phyloP scores from a whole-genome alignment of 2,113 vertebrate genomes.

The Tetraodon nigroviridis region DNA sequence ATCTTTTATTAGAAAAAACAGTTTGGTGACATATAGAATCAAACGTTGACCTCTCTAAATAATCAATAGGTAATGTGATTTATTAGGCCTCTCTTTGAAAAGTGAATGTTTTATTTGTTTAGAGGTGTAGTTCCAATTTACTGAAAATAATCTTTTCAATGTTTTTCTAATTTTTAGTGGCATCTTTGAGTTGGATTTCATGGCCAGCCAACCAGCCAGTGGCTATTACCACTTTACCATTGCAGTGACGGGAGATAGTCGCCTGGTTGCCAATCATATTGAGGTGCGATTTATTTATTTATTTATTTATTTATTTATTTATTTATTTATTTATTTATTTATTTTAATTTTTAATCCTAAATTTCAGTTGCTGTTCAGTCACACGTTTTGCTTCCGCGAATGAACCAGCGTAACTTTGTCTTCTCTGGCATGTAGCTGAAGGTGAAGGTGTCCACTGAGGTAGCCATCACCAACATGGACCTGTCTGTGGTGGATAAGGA shows the following conservation, averaged over 20 bases:
- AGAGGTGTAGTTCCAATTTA: not conserved
- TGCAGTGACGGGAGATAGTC: constrained; percentile 82
- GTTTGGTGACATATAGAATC: too few species aligned
- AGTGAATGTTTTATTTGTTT: too few species aligned
- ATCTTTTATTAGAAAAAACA: too few species aligned
- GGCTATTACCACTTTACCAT: constrained; percentile 95
- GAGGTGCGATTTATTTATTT: constrained; percentile 84
- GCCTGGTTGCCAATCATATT: constrained; percentile 87
- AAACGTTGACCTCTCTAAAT: too few species aligned
- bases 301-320: too few species aligned
- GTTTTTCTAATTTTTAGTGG: constrained; percentile 73
- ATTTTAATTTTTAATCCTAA: not conserved
- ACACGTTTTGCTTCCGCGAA: too few species aligned
- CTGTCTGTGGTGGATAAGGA: constrained; percentile 97
- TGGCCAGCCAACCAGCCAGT: constrained; percentile 87
- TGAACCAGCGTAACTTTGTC: not conserved
- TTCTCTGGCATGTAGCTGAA: constrained; percentile 78
- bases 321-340: too few species aligned
- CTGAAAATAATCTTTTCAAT: not conserved
- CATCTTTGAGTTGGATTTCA: constrained; percentile 91
- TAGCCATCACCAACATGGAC: constrained; percentile 91
- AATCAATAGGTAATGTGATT: too few species aligned
- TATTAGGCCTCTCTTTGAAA: too few species aligned
- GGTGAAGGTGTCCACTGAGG: constrained; percentile 96
- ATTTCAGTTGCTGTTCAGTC: not conserved